Evolutionary conservation across 2,888 invertebrate genomes (phyloP), one percentile per base, ranked within the genome.

Genomic region (Patella depressa): DNA sequence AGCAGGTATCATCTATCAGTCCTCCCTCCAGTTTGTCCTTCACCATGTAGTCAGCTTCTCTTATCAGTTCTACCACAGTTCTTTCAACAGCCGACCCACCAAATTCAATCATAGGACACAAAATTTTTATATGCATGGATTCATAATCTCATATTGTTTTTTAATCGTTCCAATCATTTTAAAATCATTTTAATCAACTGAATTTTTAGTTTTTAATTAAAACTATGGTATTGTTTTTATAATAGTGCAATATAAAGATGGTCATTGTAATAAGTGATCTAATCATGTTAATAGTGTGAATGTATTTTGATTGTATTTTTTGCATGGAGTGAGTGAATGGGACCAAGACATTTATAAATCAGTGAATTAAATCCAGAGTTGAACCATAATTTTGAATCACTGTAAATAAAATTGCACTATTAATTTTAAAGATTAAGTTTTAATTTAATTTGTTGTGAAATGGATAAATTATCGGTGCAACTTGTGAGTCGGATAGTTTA

Each of bases 1-100:
- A 83, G 45, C 82, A 87, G 75, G 86, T 87, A 71, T 84, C 86
- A 80, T 83, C 80, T 81, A 82, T 80, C 81, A 81, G 57, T 53
- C 85, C 84, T 57, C 85, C 86, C 72, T 80, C 82, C 75, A 80
- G 77, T 65, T 74, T 87, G 70, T 79, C 85, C 1, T 76, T 85
- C 53, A 74, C 83, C 59, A 75, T 77, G 59, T 75, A 76, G 77
- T 71, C 76, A 74, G 71, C 76, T 17, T 34, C n/a, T 53, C 53
- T 53, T 57, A 29, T 24, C 59, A 72, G 57, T 76, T 70, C 74
- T 84, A 84, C 85, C 85, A 79, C 79, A 83, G 85, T 80, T 84
- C 85, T 85, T 85, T 85, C 85, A 85, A 34, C 74, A 75, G 77
- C 24, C 73, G 45, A 53, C 73, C 55, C 14, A 55, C 73, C 34